A percentile compares a stretch with the other conserved stretches of the same genome.
Conservation (phyloP, 2,797 vertebrate species). For the Kryptolebias ocellatus region DNA sequence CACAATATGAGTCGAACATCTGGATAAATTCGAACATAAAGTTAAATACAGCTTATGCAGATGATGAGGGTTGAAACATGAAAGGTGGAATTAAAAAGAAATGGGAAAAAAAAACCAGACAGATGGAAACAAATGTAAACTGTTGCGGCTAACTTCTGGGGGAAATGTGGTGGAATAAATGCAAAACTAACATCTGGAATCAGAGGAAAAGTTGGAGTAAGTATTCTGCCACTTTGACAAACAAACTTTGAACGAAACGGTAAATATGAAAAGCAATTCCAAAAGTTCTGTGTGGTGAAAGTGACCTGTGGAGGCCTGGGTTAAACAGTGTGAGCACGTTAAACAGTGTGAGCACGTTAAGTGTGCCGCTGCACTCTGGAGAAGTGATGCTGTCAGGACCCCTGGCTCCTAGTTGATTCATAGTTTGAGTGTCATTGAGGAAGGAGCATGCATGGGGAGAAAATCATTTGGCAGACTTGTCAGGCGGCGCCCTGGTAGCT, state of each 20-base stretch:
- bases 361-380: conserved; percentile 15
- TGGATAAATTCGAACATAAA: too few species aligned
- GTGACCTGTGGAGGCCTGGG: conserved; percentile 12
- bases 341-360: conserved; percentile 4
- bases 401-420: conserved; percentile 11
- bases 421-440: conserved; percentile 20
- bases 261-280: conserved; percentile 2
- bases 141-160: neutral
- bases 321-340: conserved; percentile 8
- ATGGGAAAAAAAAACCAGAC: neutral
- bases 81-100: neutral
- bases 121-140: neutral
- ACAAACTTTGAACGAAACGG: neutral
- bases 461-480: conserved; percentile 39
- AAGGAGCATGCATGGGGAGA: conserved; percentile 18
- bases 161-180: neutral
- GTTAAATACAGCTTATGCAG: neutral
- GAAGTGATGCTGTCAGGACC: conserved; percentile 30
- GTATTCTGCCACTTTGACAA: neutral
- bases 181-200: neutral
- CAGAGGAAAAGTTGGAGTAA: neutral
- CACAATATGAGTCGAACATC: too few species aligned
- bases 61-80: conserved; percentile 10
- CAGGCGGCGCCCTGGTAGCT: conserved; percentile 39
- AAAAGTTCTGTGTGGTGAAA: neutral